These are phyloP conservation scores for Crossoptilon crossoptilon DNA, from an alignment of 2,797 vertebrate species.

Conservation along the genomic window DNA sequence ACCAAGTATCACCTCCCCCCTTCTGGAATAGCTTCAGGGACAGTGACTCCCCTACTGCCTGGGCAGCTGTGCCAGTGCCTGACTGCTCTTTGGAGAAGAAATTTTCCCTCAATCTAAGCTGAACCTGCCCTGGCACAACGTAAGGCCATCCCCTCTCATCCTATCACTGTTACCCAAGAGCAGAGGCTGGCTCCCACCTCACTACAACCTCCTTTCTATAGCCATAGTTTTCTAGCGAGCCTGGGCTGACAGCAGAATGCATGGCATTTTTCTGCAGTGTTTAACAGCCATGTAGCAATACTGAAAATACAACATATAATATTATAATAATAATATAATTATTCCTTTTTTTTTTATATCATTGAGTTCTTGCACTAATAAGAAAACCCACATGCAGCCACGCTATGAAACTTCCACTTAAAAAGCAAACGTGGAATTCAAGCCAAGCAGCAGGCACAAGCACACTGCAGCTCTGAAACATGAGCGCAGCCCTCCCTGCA, in stretches of 20 bases:
- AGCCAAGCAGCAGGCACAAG: slow-evolving; percentile 7
- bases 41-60: too few species aligned
- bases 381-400: neutral
- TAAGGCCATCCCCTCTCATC: too few species aligned
- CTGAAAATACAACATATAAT: neutral
- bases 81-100: too few species aligned
- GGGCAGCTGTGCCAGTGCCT: too few species aligned
- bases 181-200: too few species aligned
- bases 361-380: neutral
- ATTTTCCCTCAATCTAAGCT: too few species aligned
- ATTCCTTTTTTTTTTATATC: neutral
- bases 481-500: neutral
- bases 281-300: neutral
- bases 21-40: too few species aligned
- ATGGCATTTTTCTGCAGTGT: neutral
- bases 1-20: too few species aligned
- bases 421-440: slow-evolving; percentile 35
- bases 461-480: neutral
- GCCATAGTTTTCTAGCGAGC: neutral
- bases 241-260: neutral
- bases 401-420: neutral
- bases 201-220: too few species aligned
- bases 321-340: too few species aligned
- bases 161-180: too few species aligned
- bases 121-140: too few species aligned